Percentiles rank a stretch among this genome's conserved stretches.
phyloP scores from a whole-genome alignment of 2,113 vertebrate genomes.

The Aix galericulata region DNA sequence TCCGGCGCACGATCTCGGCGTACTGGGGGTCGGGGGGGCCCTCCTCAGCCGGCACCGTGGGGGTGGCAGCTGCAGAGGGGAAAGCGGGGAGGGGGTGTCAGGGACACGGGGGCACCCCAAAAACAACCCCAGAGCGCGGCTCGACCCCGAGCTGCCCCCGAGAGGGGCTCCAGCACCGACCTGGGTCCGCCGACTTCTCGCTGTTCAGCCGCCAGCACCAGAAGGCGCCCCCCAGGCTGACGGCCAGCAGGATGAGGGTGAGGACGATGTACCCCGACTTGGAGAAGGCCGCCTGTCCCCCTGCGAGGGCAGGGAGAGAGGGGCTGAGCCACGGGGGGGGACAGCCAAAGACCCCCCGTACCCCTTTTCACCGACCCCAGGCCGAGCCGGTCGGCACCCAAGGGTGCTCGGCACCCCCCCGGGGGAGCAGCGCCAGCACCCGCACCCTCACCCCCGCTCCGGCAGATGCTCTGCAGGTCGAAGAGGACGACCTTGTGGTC shows the following conservation, averaged over 20 bases:
- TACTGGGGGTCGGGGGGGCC: not conserved
- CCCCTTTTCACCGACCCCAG: too few species aligned
- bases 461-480: conserved; percentile 12
- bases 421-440: not conserved
- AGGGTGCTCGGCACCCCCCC: not conserved
- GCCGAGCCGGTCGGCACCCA: not conserved
- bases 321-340: not conserved
- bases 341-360: too few species aligned
- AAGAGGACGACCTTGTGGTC: not conserved
- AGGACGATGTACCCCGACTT: conserved; percentile 33
- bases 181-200: not conserved
- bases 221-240: not conserved
- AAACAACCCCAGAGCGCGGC: not conserved
- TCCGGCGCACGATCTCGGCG: not conserved
- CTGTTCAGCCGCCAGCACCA: conserved; percentile 44
- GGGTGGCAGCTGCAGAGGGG: not conserved
- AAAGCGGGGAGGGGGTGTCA: rapidly evolving
- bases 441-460: not conserved
- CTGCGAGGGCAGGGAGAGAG: not conserved
- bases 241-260: conserved; percentile 19
- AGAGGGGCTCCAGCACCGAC: not conserved
- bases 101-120: too few species aligned
- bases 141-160: not conserved
- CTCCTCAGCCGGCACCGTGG: not conserved
- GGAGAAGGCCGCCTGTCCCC: not conserved